These are phyloP conservation scores for Thymelicus acteon DNA, from an alignment of 2,888 invertebrate species.

Conservation along the genomic window DNA sequence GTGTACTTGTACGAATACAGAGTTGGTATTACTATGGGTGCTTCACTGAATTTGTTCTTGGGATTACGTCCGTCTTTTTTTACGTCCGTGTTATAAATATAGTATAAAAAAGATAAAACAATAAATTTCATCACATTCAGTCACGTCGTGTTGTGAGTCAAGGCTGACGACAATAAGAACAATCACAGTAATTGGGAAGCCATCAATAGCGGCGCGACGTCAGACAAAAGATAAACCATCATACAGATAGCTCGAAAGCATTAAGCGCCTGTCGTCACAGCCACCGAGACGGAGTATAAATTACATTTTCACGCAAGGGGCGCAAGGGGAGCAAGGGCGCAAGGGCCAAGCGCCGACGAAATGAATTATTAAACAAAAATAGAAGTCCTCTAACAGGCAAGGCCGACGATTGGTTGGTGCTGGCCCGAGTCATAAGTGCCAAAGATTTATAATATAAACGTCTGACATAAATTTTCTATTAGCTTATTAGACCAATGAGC, in stretches of 20 bases:
- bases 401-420: conserved; percentile 43
- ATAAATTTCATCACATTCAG: not conserved
- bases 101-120: no score
- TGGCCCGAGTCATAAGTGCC: conserved; percentile 29
- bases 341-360: conserved; percentile 38
- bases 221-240: conserved; percentile 24
- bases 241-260: conserved; percentile 23
- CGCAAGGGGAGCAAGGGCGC: not conserved
- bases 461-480: no score
- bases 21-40: no score
- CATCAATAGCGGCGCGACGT: conserved; percentile 18
- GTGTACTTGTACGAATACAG: no score
- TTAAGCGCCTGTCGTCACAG: conserved; percentile 18
- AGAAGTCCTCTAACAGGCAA: conserved; percentile 42
- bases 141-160: not conserved
- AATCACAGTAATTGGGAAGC: conserved; percentile 11
- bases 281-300: conserved; percentile 29
- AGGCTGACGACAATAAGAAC: not conserved
- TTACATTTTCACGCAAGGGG: conserved; percentile 34
- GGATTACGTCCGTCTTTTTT: no score
- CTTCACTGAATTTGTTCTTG: no score
- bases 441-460: not conserved
- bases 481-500: no score
- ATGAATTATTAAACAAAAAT: conserved; percentile 49
- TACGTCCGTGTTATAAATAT: no score